These are phyloP conservation scores for Tethya wilhelma DNA, from an alignment of 37 sponge, comb jelly and placozoan genomes.

Conservation along the genomic window DNA sequence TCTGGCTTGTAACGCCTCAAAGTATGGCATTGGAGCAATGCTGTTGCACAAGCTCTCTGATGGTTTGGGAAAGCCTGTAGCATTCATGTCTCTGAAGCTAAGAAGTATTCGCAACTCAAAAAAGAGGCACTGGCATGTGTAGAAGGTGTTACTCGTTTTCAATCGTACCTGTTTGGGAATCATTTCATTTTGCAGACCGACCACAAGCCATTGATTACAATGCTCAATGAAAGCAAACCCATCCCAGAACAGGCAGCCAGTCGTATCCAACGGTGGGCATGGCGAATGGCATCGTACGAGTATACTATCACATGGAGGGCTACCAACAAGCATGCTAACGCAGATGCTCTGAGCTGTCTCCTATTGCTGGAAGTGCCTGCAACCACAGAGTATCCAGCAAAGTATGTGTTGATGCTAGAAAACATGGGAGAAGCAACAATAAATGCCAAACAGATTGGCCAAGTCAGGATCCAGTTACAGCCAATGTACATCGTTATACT, in stretches of 20 bases:
- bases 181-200: neutral
- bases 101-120: neutral
- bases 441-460: neutral
- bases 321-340: neutral
- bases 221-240: neutral
- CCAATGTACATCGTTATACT: neutral
- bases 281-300: neutral
- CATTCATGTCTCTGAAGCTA: neutral
- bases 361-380: neutral
- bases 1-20: neutral
- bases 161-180: neutral
- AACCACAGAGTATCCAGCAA: neutral
- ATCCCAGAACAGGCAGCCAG: neutral
- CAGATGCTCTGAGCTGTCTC: neutral
- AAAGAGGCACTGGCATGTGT: neutral
- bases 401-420: neutral
- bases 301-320: neutral
- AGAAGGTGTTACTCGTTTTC: neutral
- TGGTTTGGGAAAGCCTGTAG: neutral
- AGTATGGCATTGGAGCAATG: neutral
- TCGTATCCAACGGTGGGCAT: neutral
- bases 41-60: neutral
- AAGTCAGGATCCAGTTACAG: neutral
- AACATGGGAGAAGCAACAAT: neutral
- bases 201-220: neutral